These are phyloP conservation scores for Spongilla lacustris DNA, from an alignment of 37 sponge, comb jelly and placozoan genomes.

Conservation along the genomic window DNA sequence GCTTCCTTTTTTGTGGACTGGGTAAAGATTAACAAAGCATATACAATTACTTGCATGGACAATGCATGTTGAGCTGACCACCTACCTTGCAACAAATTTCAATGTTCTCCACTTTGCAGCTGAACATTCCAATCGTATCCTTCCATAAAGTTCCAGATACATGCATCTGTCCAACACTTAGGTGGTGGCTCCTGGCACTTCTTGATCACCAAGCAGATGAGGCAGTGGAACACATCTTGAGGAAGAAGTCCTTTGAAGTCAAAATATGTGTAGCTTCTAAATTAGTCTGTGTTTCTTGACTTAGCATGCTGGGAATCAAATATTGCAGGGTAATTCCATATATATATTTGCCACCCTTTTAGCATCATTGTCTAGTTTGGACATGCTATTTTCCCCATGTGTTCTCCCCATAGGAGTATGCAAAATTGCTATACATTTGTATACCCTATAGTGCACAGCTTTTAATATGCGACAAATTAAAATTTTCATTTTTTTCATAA, in stretches of 20 bases:
- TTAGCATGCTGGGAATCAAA: slow-evolving; percentile 47
- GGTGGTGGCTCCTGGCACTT: neutral
- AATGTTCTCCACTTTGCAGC: neutral
- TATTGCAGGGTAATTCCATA: too few species aligned
- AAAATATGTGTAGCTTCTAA: slow-evolving; percentile 14
- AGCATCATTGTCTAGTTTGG: too few species aligned
- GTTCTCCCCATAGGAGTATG: too few species aligned
- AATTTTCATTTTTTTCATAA: too few species aligned
- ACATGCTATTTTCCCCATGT: neutral
- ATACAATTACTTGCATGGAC: neutral
- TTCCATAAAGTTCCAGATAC: neutral
- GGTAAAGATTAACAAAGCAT: neutral
- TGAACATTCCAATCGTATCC: neutral
- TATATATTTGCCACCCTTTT: too few species aligned
- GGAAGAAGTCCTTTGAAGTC: slow-evolving; percentile 63
- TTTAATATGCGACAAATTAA: too few species aligned
- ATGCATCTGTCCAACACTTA: neutral
- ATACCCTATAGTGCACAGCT: too few species aligned
- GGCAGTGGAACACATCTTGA: slow-evolving; percentile 42
- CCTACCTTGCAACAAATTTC: neutral
- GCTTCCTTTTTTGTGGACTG: neutral
- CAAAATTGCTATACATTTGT: too few species aligned
- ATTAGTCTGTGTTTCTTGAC: too few species aligned
- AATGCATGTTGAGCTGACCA: neutral
- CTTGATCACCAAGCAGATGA: slow-evolving; percentile 18